Conservation (phyloP, 2,113 vertebrate species). For the Apeltes quadracus region DNA sequence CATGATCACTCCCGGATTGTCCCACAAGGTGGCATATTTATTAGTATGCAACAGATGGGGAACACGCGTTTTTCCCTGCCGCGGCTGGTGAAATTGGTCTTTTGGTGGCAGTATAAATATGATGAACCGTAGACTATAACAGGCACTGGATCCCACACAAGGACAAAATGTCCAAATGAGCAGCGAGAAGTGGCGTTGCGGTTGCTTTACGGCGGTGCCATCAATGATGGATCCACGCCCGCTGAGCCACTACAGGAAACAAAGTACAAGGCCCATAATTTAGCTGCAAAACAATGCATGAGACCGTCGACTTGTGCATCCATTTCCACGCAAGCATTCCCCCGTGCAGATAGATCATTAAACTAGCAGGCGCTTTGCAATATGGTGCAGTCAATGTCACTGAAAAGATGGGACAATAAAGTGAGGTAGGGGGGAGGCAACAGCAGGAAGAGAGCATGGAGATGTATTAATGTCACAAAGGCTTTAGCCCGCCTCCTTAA, state of each 20-base stretch:
- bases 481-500: constrained; percentile 81
- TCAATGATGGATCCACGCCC: constrained; percentile 92
- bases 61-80: constrained; percentile 94
- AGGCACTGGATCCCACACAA: constrained; percentile 83
- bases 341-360: constrained; percentile 88
- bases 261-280: constrained; percentile 88
- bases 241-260: constrained; percentile 87
- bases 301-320: constrained; percentile 83
- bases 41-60: constrained; percentile 97
- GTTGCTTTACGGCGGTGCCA: constrained; percentile 81
- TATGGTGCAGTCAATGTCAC: constrained; percentile 84
- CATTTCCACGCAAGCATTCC: constrained; percentile 86
- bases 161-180: constrained; percentile 92
- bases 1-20: constrained; percentile 96
- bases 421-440: constrained; percentile 58
- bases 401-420: constrained; percentile 79
- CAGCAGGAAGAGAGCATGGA: constrained; percentile 62
- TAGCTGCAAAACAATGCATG: constrained; percentile 82
- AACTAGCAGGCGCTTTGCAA: constrained; percentile 82
- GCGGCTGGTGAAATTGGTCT: constrained; percentile 98
- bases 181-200: constrained; percentile 77
- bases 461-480: constrained; percentile 80
- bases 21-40: constrained; percentile 98
- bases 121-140: constrained; percentile 88
- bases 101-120: constrained; percentile 99